These are phyloP conservation scores for Scaptomyza flava DNA, from an alignment of 2,888 invertebrate genomes.

Conservation along the genomic window DNA sequence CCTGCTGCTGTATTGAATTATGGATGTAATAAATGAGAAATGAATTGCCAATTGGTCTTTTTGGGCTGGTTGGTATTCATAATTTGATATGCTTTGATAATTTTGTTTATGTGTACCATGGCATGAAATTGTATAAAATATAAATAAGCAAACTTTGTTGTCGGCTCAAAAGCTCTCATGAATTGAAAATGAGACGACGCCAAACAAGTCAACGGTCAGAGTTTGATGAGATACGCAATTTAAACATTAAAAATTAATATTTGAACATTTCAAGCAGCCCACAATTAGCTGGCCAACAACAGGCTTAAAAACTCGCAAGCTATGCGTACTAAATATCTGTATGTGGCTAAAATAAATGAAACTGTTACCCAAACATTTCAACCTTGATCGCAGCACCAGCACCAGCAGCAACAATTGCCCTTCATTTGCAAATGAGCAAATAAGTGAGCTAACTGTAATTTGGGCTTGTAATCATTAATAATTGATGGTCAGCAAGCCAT, in stretches of 20 bases:
- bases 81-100: constrained; percentile 71
- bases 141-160: constrained; percentile 69
- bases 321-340: constrained; percentile 24
- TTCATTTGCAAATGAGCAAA: constrained; percentile 80
- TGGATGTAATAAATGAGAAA: constrained; percentile 33
- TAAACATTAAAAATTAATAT: constrained; percentile 74
- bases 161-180: constrained; percentile 48
- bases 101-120: constrained; percentile 70
- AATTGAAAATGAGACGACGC: constrained; percentile 48
- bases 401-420: constrained; percentile 75
- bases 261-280: constrained; percentile 63
- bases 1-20: constrained; percentile 25
- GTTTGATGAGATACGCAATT: constrained; percentile 64
- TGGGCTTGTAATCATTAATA: constrained; percentile 81
- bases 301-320: neutral
- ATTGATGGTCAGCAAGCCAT: constrained; percentile 73
- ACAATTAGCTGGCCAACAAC: constrained; percentile 60
- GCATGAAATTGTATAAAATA: constrained; percentile 75
- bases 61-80: constrained; percentile 29
- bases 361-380: constrained; percentile 27
- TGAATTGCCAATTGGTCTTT: constrained; percentile 40
- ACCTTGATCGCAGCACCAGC: constrained; percentile 21
- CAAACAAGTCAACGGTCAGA: constrained; percentile 9
- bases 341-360: constrained; percentile 69
- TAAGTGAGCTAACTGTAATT: constrained; percentile 81